These are phyloP conservation scores for Ariolimax columbianus DNA, from an alignment of 2,888 invertebrate species.

Conservation along the genomic window DNA sequence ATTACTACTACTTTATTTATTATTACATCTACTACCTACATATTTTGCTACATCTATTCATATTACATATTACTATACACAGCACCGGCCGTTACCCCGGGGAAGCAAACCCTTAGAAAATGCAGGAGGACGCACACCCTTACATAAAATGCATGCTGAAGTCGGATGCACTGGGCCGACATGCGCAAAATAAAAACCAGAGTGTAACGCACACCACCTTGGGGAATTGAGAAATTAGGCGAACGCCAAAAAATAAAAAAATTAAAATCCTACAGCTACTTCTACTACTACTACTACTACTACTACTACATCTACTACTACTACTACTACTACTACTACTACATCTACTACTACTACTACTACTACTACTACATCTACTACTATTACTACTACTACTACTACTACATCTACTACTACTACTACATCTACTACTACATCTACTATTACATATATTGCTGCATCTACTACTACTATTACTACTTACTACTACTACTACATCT, in stretches of 20 bases:
- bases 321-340: not conserved
- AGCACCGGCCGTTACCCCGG: too few species aligned
- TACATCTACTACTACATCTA: conserved; percentile 8
- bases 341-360: not conserved
- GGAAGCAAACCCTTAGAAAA: too few species aligned
- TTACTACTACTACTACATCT: not conserved
- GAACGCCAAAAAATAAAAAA: too few species aligned
- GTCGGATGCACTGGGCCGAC: too few species aligned
- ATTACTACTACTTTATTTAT: not conserved
- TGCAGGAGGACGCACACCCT: too few species aligned
- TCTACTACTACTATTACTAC: not conserved
- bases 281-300: not conserved
- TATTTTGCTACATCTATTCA: not conserved
- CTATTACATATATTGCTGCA: conserved; percentile 8
- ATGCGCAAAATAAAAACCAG: too few species aligned
- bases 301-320: not conserved
- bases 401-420: not conserved
- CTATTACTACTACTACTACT: not conserved
- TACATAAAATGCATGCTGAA: too few species aligned
- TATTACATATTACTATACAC: not conserved
- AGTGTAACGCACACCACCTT: too few species aligned
- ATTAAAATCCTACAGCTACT: not conserved
- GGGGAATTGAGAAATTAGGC: too few species aligned
- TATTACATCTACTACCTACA: too few species aligned
- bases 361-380: not conserved